phyloP scores from a whole-genome alignment of 2,888 invertebrate species.

The Vanessa cardui region DNA sequence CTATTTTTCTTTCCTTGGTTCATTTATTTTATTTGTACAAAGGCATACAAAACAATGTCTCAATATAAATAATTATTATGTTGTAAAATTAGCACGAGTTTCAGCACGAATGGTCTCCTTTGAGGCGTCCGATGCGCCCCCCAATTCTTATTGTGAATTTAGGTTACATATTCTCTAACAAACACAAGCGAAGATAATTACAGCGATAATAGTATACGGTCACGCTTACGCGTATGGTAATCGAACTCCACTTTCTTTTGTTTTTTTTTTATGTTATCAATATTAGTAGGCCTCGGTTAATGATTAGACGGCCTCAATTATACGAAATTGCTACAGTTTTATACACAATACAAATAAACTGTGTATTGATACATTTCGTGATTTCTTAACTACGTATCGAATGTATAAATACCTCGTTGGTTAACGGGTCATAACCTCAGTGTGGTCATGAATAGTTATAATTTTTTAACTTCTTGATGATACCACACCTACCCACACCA shows the following conservation, averaged over 20 bases:
- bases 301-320: background rate
- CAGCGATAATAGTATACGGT: conserved; percentile 34
- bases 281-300: background rate
- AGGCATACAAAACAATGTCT: conserved; percentile 6
- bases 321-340: background rate
- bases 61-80: conserved; percentile 30
- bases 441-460: no score
- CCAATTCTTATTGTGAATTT: conserved; percentile 38
- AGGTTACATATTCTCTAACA: conserved; percentile 22
- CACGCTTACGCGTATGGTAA: conserved; percentile 31
- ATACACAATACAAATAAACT: no score
- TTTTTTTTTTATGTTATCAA: conserved; percentile 24
- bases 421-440: no score
- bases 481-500: no score
- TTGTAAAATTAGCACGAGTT: conserved; percentile 50
- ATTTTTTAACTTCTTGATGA: no score
- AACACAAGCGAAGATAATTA: conserved; percentile 35
- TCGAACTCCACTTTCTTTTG: conserved; percentile 30
- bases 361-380: no score
- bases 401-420: no score
- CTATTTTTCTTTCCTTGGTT: background rate
- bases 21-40: background rate
- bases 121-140: conserved; percentile 55
- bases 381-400: no score
- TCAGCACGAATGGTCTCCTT: conserved; percentile 59